These are phyloP conservation scores for Drosophila birchii DNA, from an alignment of 2,888 invertebrate species.

Conservation along the genomic window DNA sequence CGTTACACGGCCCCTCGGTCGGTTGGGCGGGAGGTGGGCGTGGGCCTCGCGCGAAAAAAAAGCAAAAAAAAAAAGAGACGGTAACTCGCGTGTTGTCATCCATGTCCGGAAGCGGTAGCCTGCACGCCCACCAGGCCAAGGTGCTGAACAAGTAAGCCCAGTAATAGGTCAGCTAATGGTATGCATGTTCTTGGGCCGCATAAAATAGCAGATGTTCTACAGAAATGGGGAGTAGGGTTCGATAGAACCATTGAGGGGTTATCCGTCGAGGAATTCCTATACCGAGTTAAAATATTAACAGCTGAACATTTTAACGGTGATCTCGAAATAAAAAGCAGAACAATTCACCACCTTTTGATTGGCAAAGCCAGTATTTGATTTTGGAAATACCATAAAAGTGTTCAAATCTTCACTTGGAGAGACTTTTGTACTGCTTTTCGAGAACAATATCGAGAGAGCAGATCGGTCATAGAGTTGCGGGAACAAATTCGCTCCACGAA, in stretches of 20 bases:
- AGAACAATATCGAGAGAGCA: too few species aligned
- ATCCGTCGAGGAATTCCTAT: not conserved
- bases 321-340: not conserved
- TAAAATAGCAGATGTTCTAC: not conserved
- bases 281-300: not conserved
- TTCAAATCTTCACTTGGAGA: not conserved
- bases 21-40: too few species aligned
- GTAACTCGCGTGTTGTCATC: not conserved
- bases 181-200: not conserved
- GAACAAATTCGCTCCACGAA: too few species aligned
- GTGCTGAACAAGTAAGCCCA: not conserved
- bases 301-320: constrained; percentile 1
- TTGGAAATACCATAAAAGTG: not conserved
- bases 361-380: not conserved
- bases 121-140: not conserved
- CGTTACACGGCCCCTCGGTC: too few species aligned
- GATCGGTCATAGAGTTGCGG: too few species aligned
- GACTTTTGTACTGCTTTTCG: not conserved
- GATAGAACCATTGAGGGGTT: not conserved
- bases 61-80: too few species aligned
- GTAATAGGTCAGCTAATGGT: not conserved
- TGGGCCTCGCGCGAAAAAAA: too few species aligned
- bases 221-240: constrained; percentile 2
- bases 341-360: not conserved
- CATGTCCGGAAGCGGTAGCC: not conserved